phyloP scores from a whole-genome alignment of 2,888 invertebrate species.

The Drosophila stalkeri region DNA sequence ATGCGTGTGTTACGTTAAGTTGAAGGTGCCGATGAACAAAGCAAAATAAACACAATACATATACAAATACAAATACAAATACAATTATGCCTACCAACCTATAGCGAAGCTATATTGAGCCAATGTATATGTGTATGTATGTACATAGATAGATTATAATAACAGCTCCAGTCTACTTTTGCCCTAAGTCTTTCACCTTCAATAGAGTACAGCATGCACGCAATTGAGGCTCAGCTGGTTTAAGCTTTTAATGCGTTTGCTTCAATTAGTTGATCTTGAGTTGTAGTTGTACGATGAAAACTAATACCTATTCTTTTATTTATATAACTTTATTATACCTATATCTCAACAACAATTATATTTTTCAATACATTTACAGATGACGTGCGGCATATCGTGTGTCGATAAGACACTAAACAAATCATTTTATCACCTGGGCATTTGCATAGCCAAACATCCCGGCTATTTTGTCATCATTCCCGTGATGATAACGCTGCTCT shows the following conservation, averaged over 20 bases:
- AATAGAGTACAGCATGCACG: constrained; percentile 48
- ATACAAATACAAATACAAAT: constrained; percentile 5
- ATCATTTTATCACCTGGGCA: constrained; percentile 92
- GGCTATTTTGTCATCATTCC: constrained; percentile 96
- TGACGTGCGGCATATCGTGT: constrained; percentile 90
- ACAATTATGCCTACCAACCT: constrained; percentile 13
- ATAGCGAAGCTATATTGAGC: constrained; percentile 7
- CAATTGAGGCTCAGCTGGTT: constrained; percentile 18
- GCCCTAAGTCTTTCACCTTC: constrained; percentile 66
- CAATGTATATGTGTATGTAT: background rate
- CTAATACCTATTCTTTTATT: constrained; percentile 1
- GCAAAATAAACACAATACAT: constrained; percentile 43
- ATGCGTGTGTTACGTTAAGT: constrained; percentile 74
- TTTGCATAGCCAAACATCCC: constrained; percentile 92
- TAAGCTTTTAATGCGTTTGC: constrained; percentile 24
- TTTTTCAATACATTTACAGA: constrained; percentile 86
- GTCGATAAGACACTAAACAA: constrained; percentile 92
- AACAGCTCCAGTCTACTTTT: constrained; percentile 46
- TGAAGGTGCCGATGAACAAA: constrained; percentile 75
- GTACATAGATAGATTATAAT: constrained; percentile 40
- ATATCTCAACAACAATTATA: constrained; percentile 1
- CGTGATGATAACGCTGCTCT: constrained; percentile 91
- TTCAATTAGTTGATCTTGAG: constrained; percentile 17
- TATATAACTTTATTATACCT: constrained; percentile 11
- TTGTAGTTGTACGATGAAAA: constrained; percentile 6